Base-by-base conservation (phyloP, 92 coral and sea anemone species). In the Plumapathes pennacea region DNA sequence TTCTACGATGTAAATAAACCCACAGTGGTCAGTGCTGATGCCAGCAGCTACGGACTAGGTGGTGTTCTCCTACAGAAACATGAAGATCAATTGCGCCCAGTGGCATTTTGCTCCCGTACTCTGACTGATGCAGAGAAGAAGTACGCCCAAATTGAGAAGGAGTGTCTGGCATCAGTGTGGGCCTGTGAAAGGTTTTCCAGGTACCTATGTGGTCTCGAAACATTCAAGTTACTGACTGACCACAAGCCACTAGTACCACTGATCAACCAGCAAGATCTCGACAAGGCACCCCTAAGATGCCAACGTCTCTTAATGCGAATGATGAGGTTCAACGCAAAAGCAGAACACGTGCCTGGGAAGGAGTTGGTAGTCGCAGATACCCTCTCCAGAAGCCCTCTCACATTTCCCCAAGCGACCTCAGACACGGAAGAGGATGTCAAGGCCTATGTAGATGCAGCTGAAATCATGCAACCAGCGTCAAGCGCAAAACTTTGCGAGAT, bases 291-390 rank as follows among this genome's bases (percentile, higher is more conserved):
- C 7, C 21, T 78, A 38, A 41, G 71, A 53, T 78, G 78, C 60
- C 85, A 84, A 22, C 72, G 74, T 5, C 90, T 84, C 15, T 57
- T 69, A 14, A 71, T 78, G 82, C 77, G 67, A 19, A n/a, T 84
- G 68, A 66, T 74, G 57, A 54, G 82, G 26, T 84, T 61, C 60
- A 71, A 77, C 55, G 48, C 54, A 0, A 58, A 32, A 17, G 81
- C 81, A 0, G 48, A 38, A 33, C 50, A 84, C 44, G 56, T 71
- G n/a, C 85, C 77, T 17, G 74, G 82, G 26, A 71, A 84, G 54
- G 27, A 77, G 37, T 53, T 76, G 0, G 46, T 71, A 12, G 54
- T 78, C 3, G 85, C 81, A n/a, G 85, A 84, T 34, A 57, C 90
- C 4, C 31, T 78, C 8, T 62, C 67, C 13, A 55, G 90, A 34